Percentiles rank a stretch among this genome's conserved stretches.
Conservation (phyloP, 2,113 vertebrate species). For the Eidolon helvum region DNA sequence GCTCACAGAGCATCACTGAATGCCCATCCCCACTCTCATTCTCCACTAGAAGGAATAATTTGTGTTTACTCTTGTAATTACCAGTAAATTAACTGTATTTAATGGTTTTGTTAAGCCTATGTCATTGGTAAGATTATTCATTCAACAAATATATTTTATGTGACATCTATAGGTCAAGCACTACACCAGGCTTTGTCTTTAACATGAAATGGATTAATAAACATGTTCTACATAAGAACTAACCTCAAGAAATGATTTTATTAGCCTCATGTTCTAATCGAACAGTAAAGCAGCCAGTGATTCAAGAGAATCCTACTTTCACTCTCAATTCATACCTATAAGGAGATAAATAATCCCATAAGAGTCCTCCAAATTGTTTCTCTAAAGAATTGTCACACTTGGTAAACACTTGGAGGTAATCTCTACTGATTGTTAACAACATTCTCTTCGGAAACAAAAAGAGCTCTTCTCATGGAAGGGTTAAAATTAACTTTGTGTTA, state of each 20-base stretch:
- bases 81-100: background rate
- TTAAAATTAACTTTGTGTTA: background rate
- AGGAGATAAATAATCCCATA: background rate
- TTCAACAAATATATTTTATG: background rate
- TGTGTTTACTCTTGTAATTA: background rate
- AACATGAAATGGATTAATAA: background rate
- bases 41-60: background rate
- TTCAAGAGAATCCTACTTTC: background rate
- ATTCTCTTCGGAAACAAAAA: background rate
- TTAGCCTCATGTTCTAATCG: background rate
- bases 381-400: background rate
- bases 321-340: background rate
- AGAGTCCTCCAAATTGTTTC: background rate
- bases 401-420: background rate
- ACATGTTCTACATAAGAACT: background rate
- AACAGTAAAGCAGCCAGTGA: background rate
- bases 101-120: background rate
- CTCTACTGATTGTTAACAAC: background rate
- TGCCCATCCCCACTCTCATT: background rate
- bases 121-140: background rate
- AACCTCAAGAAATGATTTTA: background rate
- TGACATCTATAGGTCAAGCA: background rate
- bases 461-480: background rate
- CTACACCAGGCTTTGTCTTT: background rate
- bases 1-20: background rate